A percentile compares a stretch with the other conserved stretches of the same genome.
Evolutionary conservation across 2,113 vertebrate species (phyloP).

Genomic region (Caloenas nicobarica): DNA sequence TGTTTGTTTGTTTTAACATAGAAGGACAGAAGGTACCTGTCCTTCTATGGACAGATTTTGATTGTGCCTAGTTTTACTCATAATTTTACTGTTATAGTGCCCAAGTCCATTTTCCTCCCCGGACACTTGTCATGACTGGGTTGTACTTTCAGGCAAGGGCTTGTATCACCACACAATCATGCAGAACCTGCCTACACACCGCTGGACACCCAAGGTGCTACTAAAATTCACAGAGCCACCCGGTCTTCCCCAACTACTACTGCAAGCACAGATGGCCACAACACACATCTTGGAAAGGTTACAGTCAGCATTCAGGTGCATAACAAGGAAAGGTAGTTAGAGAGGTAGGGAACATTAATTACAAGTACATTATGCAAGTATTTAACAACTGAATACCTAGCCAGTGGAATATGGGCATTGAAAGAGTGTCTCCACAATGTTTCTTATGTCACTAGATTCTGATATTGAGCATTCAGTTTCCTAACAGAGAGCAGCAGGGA

Average conservation of each 20-base stretch:
- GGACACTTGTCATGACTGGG: not conserved
- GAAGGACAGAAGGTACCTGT: no score
- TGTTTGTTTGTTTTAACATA: no score
- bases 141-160: not conserved
- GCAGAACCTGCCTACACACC: not conserved
- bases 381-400: not conserved
- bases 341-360: not conserved
- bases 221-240: not conserved
- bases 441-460: not conserved
- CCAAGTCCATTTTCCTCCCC: not conserved
- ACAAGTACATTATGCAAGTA: not conserved
- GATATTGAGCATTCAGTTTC: not conserved
- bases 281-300: not conserved
- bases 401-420: not conserved
- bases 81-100: not conserved
- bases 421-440: not conserved
- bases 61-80: not conserved
- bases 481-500: not conserved
- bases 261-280: not conserved
- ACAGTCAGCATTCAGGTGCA: not conserved
- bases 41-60: no score
- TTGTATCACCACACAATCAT: not conserved
- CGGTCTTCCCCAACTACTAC: no score
- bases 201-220: not conserved
- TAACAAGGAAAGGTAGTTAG: not conserved